Evolutionary conservation across 2,113 vertebrate species (phyloP), one percentile per base, ranked within the genome.

Genomic region (Pachycephala philippinensis): DNA sequence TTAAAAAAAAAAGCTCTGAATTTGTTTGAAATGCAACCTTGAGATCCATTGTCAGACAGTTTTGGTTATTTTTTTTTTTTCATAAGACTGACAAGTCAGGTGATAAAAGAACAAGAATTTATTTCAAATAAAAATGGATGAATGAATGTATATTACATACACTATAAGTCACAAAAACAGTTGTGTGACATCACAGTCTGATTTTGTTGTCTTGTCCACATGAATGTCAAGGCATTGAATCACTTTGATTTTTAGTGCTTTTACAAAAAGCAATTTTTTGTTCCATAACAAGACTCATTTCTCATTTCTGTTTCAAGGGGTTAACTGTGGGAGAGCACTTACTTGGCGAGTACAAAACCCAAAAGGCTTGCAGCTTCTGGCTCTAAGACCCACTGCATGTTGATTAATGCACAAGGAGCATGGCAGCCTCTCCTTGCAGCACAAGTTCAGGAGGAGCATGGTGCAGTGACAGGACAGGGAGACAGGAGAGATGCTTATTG

Each of bases 21-120:
- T 93, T 97, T 94, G 54, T 95, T 96, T 95, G 82, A 94, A 96
- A 95, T 91, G 52, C 63, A 95, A 84, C 84, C 84, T 74, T 95
- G 90, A 96, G 82, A 97, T 93, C 69, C 69, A 91, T 53, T 79
- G 69, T 94, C 81, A 96, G 88, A 88, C 45, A 44, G 4, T 75
- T 93, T 61, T 12, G 5, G 13, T 1, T 45, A 3, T 16, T 13
- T 90, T 72, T 39, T 57, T 80, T 82, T 35, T 63, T 61, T 45
- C 60, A 83, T 71, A 72, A 97, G 87, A 97, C 96, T 93, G 74
- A 95, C 56, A 56, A 84, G 75, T 91, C 66, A 93, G 66, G 44
- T 93, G 37, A 84, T 95, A 90, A 94, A 56, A 63, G 59, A 96
- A 64, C 8, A 83, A 60, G 24, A 90, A 63, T 95, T 97, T 97